Evolutionary conservation across 2,888 invertebrate genomes (phyloP), one percentile per base, ranked within the genome.

Genomic region (Lithosia quadra): DNA sequence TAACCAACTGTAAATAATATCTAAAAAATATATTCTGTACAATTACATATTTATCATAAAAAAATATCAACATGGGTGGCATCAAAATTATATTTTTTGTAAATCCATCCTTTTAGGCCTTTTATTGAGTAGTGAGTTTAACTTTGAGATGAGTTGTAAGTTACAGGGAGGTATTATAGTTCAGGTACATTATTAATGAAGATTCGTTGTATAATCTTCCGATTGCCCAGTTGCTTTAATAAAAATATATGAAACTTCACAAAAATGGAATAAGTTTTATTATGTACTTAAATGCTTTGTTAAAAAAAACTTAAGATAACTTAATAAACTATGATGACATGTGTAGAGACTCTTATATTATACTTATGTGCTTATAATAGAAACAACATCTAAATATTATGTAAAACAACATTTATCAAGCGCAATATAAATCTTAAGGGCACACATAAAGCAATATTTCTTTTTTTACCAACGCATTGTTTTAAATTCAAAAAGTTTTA

Each of bases 381-480:
- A 63, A 63, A 63, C 15, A 55, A 36, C 34, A 22, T 63, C 63
- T 63, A 55, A 63, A 49, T 63, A 53, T 34, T 63, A 53, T 34
- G 21, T 63, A 63, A 33, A 22, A 55, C 22, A 34, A 63, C 36
- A 55, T 63, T 21, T 55, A 55, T 34, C 53, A 55, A 55, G 63
- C 36, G 53, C 53, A 63, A 63, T 33, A 22, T 13, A 53, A 63
- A 63, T 21, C 34, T n/a, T 60, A 33, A 49, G 49, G n/a, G 49
- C 3, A 7, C 33, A 3, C 7, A 49, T 53, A 15, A 43, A n/a
- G 15, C 49, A 13, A n/a, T n/a, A 1, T 2, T 4, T 10, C n/a
- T n/a, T 39, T 60, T 2, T 39, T 22, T 22, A 22, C 21, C 5
- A 22, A 2, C 22, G 9, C 15, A 18, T 7, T 13, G 3, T 39